Evolutionary conservation across 2,113 vertebrate genomes (phyloP), one percentile per base, ranked within the genome.

Genomic region (Vicugna pacos): DNA sequence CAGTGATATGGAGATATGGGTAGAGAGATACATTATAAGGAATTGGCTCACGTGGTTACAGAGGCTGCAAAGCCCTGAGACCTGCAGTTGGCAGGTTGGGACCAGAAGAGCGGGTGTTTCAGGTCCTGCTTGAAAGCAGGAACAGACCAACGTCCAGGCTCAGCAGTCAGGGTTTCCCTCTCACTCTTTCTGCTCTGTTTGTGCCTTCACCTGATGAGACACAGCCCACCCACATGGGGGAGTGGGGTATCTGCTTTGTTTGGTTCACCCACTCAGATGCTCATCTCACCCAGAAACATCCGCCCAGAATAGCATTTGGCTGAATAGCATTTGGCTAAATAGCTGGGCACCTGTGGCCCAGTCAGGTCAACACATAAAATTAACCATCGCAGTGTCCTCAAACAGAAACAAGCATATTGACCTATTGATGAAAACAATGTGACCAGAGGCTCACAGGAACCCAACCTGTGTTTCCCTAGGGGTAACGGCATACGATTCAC

Each of bases 401-500:
- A 38, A 16, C n/a, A 24, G 32, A 60, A 16, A 72, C 28, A 50
- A 11, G 3, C 20, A 50, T 2, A 1, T 32, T 11, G 46, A 62
- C 17, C 42, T 9, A 4, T 32, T 52, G 67, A 38, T 35, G 58
- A 15, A 42, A 19, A 56, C 13, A 16, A 12, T 62, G 32, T 65
- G 70, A 24, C 9, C 28, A 11, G 54, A 38, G 19, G 65, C 38
- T 50, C 22, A 4, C 3, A 3, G 52, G 32, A n/a, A 8, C 32
- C 22, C 22, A 12, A 24, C 56, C 38, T 5, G 32, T 7, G 6
- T 46, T 5, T 11, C 35, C 30, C 19, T 3, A 2, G 19, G 17
- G 35, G 5, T 15, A 2, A 46, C 5, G 56, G 30, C 1, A 1
- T 14, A 8, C 15, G 12, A 2, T 17, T 56, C 72, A 42, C 32